Base-by-base conservation (phyloP, 2,888 invertebrate species). In the Harpagoxenus sublaevis region DNA sequence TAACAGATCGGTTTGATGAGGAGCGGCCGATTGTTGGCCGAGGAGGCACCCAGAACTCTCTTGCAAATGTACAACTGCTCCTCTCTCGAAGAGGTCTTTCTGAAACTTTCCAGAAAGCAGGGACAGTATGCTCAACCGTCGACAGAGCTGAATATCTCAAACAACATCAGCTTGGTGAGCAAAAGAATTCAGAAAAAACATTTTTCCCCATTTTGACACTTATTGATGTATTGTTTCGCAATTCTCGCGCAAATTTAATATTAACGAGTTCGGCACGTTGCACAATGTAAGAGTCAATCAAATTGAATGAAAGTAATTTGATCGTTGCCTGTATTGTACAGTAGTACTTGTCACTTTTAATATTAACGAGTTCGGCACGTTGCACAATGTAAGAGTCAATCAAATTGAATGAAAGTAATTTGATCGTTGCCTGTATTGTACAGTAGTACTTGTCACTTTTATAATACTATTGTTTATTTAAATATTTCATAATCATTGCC, bases 1-100 rank as follows among this genome's bases (percentile, higher is more conserved):
- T 28, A 48, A 45, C 95, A 98, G 98, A 99, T 99, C 94, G 99
- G 99, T 85, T 95, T 99, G 90, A 99, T 99, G 99, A 96, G 99
- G 88, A 98, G 98, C 94, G 99, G 99, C 0, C 96, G 97, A 79
- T 96, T 99, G 71, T 95, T 99, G 92, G 99, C 99, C 0, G 99
- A 99, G 95, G 98, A 98, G 95, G 97, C 97, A 18, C 99, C 99
- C 0, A 97, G 97, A 89, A 97, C 97, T 18, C 96, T 99, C 63
- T 96, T 99, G 71, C 96, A 97, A 70, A 97, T 98, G 96, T 98
- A 98, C 96, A 97, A 97, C 93, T 98, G 98, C 94, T 96, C 97
- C 87, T 97, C 97, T 18, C 96, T 99, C 8, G 99, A 99, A 95
- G 98, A 98, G 91, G 99, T 99, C 2, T 99, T 99, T 95, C 96